phyloP scores from a whole-genome alignment of 1,140 invertebrate genomes.

The Mylabris phalerata region DNA sequence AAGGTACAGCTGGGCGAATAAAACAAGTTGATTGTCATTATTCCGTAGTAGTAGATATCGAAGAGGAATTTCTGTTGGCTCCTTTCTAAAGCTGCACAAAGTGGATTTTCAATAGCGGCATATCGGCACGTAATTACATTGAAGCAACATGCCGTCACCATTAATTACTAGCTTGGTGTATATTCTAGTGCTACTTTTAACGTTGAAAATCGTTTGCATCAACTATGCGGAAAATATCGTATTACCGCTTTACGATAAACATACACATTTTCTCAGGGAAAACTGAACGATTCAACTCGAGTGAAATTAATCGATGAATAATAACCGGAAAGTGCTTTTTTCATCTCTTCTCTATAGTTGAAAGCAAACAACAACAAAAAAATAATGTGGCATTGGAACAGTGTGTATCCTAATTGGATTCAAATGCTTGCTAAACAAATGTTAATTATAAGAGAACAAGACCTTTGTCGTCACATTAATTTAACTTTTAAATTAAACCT shows the following conservation, averaged over 20 bases:
- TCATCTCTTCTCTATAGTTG: no score
- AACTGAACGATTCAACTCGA: neutral
- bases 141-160: conserved; percentile 19
- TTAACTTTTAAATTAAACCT: conserved; percentile 16
- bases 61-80: conserved; percentile 2
- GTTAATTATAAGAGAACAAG: conserved; percentile 10
- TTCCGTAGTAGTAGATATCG: conserved; percentile 5
- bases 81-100: conserved; percentile 4
- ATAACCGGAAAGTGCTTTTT: neutral
- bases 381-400: no score
- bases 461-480: conserved; percentile 9
- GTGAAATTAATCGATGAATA: conserved; percentile 4
- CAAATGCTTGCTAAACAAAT: neutral
- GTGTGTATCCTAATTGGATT: neutral
- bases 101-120: conserved; percentile 20
- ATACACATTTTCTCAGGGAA: no score
- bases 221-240: conserved; percentile 7
- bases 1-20: conserved; percentile 1
- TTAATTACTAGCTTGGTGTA: conserved; percentile 19
- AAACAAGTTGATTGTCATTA: conserved; percentile 8
- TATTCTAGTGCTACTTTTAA: neutral
- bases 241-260: no score
- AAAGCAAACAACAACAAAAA: no score
- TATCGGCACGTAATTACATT: conserved; percentile 21
- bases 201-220: conserved; percentile 1